Conservation (phyloP, 2,888 invertebrate genomes). For the Ephialtes manifestator region DNA sequence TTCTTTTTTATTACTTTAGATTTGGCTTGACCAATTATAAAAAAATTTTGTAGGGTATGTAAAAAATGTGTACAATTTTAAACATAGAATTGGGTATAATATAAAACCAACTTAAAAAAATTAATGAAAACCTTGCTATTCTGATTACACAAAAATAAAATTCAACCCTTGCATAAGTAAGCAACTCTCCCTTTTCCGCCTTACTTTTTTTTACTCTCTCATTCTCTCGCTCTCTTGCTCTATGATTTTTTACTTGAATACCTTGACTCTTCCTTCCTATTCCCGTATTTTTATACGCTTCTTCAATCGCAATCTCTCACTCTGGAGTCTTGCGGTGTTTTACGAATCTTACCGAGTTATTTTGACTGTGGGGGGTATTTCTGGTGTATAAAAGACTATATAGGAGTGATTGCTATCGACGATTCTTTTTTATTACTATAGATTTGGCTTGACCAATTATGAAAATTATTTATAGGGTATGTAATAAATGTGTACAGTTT, state of each 20-base stretch:
- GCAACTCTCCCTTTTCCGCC: constrained; percentile 47
- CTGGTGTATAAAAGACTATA: neutral
- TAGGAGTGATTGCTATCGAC: neutral
- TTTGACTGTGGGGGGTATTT: neutral
- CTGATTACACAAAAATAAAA: too few relatives aligned
- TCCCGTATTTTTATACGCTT: constrained; percentile 24
- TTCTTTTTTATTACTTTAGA: neutral
- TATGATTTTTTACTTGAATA: constrained; percentile 11
- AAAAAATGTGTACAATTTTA: too few relatives aligned
- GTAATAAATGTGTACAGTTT: too few relatives aligned
- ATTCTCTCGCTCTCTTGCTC: constrained; percentile 1
- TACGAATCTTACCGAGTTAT: neutral
- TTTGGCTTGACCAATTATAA: too few relatives aligned
- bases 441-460: too few relatives aligned
- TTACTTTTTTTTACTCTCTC: constrained; percentile 32
- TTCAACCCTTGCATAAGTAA: too few relatives aligned
- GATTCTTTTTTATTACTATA: neutral
- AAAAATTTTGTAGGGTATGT: too few relatives aligned
- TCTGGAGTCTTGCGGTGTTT: neutral
- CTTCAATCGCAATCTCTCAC: constrained; percentile 1
- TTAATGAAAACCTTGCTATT: too few relatives aligned
- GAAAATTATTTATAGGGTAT: too few relatives aligned
- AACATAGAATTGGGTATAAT: too few relatives aligned
- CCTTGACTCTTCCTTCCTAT: constrained; percentile 20
- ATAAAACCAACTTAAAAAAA: too few relatives aligned